Base-by-base conservation (phyloP, 2,113 vertebrate species). In the Xiphophorus hellerii region DNA sequence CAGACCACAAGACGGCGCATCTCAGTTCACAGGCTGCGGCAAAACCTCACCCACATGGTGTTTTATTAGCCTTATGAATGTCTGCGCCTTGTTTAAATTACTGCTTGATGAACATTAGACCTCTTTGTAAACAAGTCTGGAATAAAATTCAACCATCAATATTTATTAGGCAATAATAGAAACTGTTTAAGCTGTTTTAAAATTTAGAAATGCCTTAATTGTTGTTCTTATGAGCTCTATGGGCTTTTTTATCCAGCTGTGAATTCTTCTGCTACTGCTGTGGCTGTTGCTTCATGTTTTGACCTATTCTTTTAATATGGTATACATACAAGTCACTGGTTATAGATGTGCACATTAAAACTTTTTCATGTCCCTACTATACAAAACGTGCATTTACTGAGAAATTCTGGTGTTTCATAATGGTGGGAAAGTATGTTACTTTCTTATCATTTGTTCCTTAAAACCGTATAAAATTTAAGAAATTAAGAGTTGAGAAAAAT, bases 341-440 rank as follows among this genome's bases (percentile, higher is more conserved):
- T 51, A 62, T 31, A 66, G 63, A 62, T 30, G 27, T 69, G 67
- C 63, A 33, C 30, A n/a, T 35, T 7, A 31, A 31, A 5, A 22
- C 4, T 27, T 12, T 78, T 66, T 4, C 10, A 76, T 77, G 69
- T 80, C 62, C 77, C 80, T 58, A 22, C 27, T 44, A 28, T 74
- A 31, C 48, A 61, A 48, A 48, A 7, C 39, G 12, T 68, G 39
- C 73, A 78, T 81, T 82, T 69, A 73, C 80, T 66, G 44, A 51
- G 20, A 44, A 61, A n/a, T 17, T 5, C 17, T 39, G 28, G n/a
- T 17, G 29, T 65, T 63, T 7, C 35, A 33, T 61, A 48, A 48
- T 5, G 17, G 44, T 20, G 17, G 15, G 17, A 48, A 48, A 17
- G 44, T 48, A 20, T 48, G 4, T 48, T 48, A 17, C 17, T 10